Percentiles rank a stretch among this genome's conserved stretches.
phyloP scores from a whole-genome alignment of 2,113 vertebrate genomes.

The Pseudopipra pipra region DNA sequence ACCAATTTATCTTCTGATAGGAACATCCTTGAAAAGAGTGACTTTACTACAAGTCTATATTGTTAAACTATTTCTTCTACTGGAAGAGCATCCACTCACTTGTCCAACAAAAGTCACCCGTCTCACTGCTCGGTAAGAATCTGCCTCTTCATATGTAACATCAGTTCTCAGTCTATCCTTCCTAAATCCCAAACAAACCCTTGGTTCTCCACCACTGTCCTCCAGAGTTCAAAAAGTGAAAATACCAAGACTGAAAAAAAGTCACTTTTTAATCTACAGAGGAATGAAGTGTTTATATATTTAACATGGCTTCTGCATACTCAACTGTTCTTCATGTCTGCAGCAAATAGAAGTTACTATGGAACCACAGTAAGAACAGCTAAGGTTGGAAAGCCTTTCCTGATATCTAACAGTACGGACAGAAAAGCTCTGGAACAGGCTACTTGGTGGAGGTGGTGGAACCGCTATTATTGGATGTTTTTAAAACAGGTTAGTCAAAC shows the following conservation, averaged over 20 bases:
- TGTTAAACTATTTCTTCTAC: not conserved
- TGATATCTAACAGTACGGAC: not conserved
- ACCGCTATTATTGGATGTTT: not conserved
- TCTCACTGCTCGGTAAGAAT: not conserved
- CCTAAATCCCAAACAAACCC: not conserved
- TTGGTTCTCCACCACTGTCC: not conserved
- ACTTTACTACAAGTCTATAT: not conserved
- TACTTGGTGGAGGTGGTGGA: not conserved
- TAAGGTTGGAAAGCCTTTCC: not conserved
- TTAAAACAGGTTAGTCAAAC: slow-evolving; percentile 39
- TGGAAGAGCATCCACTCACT: not conserved
- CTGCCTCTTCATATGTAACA: not conserved
- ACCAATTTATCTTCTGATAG: not conserved
- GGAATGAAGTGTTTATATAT: not conserved
- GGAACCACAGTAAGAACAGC: not conserved
- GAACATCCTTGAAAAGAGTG: not conserved
- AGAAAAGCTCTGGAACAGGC: not conserved
- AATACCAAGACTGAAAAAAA: not conserved
- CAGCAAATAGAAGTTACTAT: not conserved
- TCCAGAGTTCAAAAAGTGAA: not conserved
- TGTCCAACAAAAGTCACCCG: not conserved
- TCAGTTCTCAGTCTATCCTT: not conserved
- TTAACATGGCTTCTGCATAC: not conserved
- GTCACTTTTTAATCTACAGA: not conserved
- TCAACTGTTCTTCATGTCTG: not conserved